Evolutionary conservation across 2,797 vertebrate species (phyloP).

Genomic region (Ctenopoma multispine): DNA sequence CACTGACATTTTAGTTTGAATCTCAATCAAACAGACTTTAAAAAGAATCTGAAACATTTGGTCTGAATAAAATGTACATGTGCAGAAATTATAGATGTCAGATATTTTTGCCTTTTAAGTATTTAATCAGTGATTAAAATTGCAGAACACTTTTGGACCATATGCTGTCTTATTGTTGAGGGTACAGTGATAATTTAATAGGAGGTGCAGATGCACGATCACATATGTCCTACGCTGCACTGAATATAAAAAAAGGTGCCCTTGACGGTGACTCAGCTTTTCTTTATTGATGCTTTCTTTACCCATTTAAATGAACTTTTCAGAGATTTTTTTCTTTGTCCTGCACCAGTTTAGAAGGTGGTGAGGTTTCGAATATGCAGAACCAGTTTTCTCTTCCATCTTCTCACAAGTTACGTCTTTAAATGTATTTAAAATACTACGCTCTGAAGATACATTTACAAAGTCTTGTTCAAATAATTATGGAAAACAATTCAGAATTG

Average conservation of each 20-base stretch:
- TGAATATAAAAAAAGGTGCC: conserved; percentile 63
- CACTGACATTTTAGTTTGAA: background rate
- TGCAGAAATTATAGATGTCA: conserved; percentile 50
- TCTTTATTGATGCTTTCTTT: conserved; percentile 59
- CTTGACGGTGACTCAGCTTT: conserved; percentile 74
- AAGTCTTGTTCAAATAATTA: background rate
- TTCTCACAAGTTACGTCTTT: conserved; percentile 11
- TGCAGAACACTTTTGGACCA: conserved; percentile 59
- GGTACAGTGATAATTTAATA: conserved; percentile 51
- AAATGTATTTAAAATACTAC: conserved; percentile 19
- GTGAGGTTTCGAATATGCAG: conserved; percentile 13
- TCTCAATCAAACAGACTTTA: conserved; percentile 31
- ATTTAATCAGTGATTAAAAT: conserved; percentile 55
- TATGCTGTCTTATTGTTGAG: conserved; percentile 56
- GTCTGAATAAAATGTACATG: conserved; percentile 53
- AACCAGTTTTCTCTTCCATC: conserved; percentile 8
- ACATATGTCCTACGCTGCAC: conserved; percentile 49
- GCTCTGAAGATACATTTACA: background rate
- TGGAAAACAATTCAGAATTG: conserved; percentile 9
- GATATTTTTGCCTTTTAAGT: conserved; percentile 49
- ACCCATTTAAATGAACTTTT: conserved; percentile 52
- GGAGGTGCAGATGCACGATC: conserved; percentile 62
- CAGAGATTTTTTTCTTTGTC: conserved; percentile 30
- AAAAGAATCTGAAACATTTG: conserved; percentile 53
- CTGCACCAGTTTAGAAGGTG: conserved; percentile 2